Evolutionary conservation across 2,797 vertebrate genomes (phyloP).

Genomic region (Notolabrus celidotus): DNA sequence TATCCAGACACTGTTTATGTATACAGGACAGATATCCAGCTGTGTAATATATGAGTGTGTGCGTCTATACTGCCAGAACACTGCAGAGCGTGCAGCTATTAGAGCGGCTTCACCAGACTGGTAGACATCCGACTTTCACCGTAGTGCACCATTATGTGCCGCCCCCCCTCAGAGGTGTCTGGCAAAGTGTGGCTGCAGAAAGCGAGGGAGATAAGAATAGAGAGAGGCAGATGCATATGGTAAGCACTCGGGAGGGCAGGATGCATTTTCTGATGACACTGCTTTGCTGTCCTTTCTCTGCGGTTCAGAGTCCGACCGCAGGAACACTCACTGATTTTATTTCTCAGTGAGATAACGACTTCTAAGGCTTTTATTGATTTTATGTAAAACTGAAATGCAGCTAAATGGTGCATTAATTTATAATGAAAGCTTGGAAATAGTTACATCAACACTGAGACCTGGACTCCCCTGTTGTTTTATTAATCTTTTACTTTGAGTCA

Average conservation of each 20-base stretch:
- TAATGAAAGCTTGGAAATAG: not conserved
- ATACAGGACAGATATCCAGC: conserved; percentile 49
- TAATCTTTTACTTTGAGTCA: not conserved
- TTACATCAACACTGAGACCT: not conserved
- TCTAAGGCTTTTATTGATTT: not conserved
- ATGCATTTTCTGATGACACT: conserved; percentile 5
- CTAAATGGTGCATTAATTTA: not conserved
- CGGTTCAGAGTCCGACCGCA: not conserved
- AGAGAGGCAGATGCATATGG: conserved; percentile 14
- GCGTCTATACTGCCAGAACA: conserved; percentile 30
- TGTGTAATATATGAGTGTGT: conserved; percentile 48
- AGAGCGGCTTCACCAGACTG: conserved; percentile 35
- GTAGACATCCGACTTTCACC: conserved; percentile 35
- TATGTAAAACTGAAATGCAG: not conserved
- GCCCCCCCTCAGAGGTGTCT: conserved; percentile 4
- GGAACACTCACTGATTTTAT: not conserved
- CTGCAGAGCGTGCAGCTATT: conserved; percentile 36
- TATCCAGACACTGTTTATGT: conserved; percentile 50
- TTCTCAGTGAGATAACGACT: not conserved
- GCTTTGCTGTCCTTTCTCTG: conserved; percentile 1
- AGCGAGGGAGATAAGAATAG: not conserved
- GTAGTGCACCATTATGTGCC: conserved; percentile 13
- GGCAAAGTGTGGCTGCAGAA: not conserved
- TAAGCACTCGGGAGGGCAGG: conserved; percentile 7
- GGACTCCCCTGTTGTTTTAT: not conserved